Percentiles rank a stretch among this genome's conserved stretches.
phyloP scores from a whole-genome alignment of 2,797 vertebrate genomes.

The Buceros bicornis region DNA sequence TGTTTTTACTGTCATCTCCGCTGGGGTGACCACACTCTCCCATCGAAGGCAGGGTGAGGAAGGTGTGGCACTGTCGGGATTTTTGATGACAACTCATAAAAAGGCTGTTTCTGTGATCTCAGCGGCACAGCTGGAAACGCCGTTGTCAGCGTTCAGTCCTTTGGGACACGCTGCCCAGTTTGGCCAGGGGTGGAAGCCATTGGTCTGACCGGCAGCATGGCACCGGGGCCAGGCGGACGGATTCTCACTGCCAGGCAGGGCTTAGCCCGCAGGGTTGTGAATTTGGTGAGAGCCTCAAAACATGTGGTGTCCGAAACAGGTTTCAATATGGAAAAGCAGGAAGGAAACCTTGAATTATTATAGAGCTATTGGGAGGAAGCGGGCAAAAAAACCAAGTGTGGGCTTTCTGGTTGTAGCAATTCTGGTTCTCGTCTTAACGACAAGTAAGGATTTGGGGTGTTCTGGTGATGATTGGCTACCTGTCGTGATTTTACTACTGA shows the following conservation, averaged over 20 bases:
- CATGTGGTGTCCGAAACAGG: background rate
- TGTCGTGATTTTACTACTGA: background rate
- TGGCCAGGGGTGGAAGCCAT: slow-evolving; percentile 76
- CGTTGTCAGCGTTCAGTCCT: slow-evolving; percentile 22
- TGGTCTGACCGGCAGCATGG: slow-evolving; percentile 77
- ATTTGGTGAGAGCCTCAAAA: background rate
- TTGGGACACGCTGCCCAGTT: slow-evolving; percentile 78
- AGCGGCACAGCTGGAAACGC: slow-evolving; percentile 65
- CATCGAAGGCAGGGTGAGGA: slow-evolving; percentile 7
- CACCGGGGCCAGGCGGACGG: slow-evolving; percentile 31
- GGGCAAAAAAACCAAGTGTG: background rate
- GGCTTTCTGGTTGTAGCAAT: background rate
- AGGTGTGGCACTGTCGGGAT: background rate
- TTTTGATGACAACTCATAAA: slow-evolving; percentile 59
- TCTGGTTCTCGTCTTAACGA: background rate
- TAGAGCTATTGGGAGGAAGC: background rate
- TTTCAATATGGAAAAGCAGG: background rate
- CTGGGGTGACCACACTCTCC: background rate
- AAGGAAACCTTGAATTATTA: background rate
- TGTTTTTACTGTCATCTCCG: background rate
- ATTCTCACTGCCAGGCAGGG: background rate
- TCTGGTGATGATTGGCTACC: background rate
- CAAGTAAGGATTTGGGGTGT: background rate
- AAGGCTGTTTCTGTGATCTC: slow-evolving; percentile 64
- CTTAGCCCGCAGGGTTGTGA: background rate